Percentiles rank a stretch among this genome's conserved stretches.
Conservation (phyloP, 2,888 invertebrate genomes). For the Andricus curvator region DNA sequence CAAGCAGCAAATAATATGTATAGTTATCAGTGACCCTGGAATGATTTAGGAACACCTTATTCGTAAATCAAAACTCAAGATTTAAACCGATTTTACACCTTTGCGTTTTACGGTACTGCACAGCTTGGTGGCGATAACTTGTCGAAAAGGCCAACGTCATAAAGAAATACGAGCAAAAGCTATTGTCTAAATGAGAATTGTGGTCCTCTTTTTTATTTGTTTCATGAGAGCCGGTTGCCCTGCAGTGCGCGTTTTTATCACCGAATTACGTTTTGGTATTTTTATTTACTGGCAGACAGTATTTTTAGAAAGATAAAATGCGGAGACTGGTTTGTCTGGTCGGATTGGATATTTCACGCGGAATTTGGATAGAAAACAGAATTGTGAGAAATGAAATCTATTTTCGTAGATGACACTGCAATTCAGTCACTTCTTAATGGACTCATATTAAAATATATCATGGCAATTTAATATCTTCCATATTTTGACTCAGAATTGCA, state of each 20-base stretch:
- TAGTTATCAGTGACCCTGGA: constrained; percentile 5
- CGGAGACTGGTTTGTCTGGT: neutral
- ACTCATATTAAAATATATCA: too few relatives aligned
- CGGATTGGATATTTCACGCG: neutral
- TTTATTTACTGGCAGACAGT: neutral
- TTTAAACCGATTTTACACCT: constrained; percentile 33
- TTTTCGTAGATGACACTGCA: neutral
- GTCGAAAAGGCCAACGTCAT: constrained; percentile 31
- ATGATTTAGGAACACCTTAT: constrained; percentile 33
- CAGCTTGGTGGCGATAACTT: constrained; percentile 34
- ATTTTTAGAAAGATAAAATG: neutral
- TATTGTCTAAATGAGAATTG: constrained; percentile 25
- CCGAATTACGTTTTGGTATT: constrained; percentile 14
- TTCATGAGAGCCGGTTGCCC: constrained; percentile 3
- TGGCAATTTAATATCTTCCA: neutral
- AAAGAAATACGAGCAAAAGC: constrained; percentile 30
- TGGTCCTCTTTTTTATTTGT: constrained; percentile 27
- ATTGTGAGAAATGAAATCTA: neutral
- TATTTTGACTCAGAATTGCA: neutral
- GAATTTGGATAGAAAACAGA: neutral
- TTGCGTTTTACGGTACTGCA: constrained; percentile 10
- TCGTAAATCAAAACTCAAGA: constrained; percentile 36
- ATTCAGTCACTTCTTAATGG: neutral
- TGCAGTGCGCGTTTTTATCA: constrained; percentile 18
- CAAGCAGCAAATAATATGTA: constrained; percentile 11